Evolutionary conservation across 2,888 invertebrate genomes (phyloP).

Genomic region (Steinernema hermaphroditum): DNA sequence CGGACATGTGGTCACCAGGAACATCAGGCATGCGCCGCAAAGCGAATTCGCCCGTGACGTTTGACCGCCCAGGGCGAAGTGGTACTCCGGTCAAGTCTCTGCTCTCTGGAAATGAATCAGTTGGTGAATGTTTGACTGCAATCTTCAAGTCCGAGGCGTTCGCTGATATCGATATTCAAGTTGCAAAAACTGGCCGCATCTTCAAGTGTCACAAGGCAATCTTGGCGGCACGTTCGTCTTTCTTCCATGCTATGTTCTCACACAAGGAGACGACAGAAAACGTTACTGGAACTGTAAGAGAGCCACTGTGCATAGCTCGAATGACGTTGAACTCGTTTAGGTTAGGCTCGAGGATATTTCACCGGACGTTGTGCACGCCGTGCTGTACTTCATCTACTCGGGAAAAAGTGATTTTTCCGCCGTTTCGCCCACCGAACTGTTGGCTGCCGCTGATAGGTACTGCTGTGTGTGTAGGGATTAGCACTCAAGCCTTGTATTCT

Average conservation of each 20-base stretch:
- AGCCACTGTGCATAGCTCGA: background rate
- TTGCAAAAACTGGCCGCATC: background rate
- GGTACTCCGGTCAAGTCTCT: background rate
- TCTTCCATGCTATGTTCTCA: slow-evolving; percentile 15
- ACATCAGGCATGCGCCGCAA: background rate
- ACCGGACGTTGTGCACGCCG: background rate
- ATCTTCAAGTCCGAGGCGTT: slow-evolving; percentile 3
- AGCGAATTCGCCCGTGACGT: background rate
- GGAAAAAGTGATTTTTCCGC: background rate
- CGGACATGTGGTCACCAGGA: background rate
- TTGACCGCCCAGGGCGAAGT: background rate
- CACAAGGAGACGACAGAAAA: background rate
- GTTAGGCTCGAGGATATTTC: background rate
- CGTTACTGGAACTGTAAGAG: background rate
- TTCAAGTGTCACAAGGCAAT: slow-evolving; percentile 6
- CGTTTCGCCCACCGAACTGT: background rate
- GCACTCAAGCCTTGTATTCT: too few species aligned
- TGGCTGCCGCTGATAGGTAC: slow-evolving; percentile 17
- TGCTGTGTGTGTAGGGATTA: too few species aligned
- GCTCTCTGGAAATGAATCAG: background rate
- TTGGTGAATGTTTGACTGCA: background rate
- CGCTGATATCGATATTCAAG: background rate
- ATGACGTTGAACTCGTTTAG: background rate
- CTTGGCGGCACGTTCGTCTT: background rate
- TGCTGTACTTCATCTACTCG: slow-evolving; percentile 12